Evolutionary conservation across 2,113 vertebrate species (phyloP), one percentile per base, ranked within the genome.

Genomic region (Oryzias curvinotus): DNA sequence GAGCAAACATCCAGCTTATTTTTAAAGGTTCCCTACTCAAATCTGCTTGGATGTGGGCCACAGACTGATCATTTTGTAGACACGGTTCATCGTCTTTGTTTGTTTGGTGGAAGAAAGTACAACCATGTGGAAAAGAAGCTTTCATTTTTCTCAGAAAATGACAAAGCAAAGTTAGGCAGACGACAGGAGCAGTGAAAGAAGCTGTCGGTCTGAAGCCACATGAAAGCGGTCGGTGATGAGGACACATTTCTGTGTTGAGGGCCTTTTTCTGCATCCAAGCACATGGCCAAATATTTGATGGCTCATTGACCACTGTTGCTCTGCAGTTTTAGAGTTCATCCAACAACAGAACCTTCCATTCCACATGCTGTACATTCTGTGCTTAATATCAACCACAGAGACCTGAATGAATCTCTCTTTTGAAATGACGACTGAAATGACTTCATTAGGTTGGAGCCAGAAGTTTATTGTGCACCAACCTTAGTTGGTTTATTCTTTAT

Each of bases 91-190:
- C 63, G 61, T 76, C 72, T 23, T 52, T 70, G 75, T 77, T 75
- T 53, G 36, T 75, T 72, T 23, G 67, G 75, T 45, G 45, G 18
- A 71, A 68, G 12, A 50, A 50, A 21, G 63, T 5, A 52, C 65
- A 66, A 81, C 69, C 81, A 77, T 82, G 75, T 83, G 77, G 68
- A 55, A 28, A 60, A 54, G 54, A 21, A 1, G 26, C 23, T 65
- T 65, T 52, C 71, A 57, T 84, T 73, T 48, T 65, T 52, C 21
- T 62, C 65, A 65, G 45, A 76, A 68, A 70, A 25, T 2, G 36
- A 51, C 66, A 43, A 47, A 26, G 58, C 66, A 66, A 41, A 49
- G 47, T 18, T 17, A 30, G 68, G 46, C 52, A 5, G 65, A 60
- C 49, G 8, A 19, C 54, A 3, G 49, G 28, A 2, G n/a, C 21